phyloP scores from a whole-genome alignment of 2,888 invertebrate species.

The Drosophila prolongata region DNA sequence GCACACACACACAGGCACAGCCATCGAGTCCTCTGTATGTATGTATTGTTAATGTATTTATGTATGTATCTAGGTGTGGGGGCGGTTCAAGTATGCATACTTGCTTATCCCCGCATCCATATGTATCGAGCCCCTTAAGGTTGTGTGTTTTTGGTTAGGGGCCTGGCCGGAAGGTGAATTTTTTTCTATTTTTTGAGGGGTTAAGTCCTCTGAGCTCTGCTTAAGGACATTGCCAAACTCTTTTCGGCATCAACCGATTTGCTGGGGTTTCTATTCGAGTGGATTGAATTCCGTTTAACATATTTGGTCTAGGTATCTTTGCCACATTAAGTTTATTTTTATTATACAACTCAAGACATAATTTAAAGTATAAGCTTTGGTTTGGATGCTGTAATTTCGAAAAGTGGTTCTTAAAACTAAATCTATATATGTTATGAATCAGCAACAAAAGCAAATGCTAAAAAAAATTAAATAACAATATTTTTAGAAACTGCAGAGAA shows the following conservation, averaged over 20 bases:
- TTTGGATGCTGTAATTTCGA: neutral
- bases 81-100: constrained; percentile 50
- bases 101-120: constrained; percentile 22
- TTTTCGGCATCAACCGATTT: constrained; percentile 35
- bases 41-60: constrained; percentile 51
- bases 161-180: constrained; percentile 11
- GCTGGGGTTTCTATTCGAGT: constrained; percentile 7
- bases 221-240: constrained; percentile 28
- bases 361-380: neutral
- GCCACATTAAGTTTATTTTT: neutral
- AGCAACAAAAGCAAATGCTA: too few relatives aligned
- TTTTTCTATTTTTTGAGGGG: constrained; percentile 5
- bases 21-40: constrained; percentile 12
- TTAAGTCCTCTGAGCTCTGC: constrained; percentile 37
- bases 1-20: constrained; percentile 30
- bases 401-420: neutral
- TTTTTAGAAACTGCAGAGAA: too few relatives aligned
- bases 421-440: too few relatives aligned
- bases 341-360: neutral
- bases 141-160: constrained; percentile 7
- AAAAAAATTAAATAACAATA: too few relatives aligned
- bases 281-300: neutral
- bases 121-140: constrained; percentile 4
- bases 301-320: neutral
- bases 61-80: constrained; percentile 64